Base-by-base conservation (phyloP, 2,113 vertebrate species). In the Leptodactylus fuscus region DNA sequence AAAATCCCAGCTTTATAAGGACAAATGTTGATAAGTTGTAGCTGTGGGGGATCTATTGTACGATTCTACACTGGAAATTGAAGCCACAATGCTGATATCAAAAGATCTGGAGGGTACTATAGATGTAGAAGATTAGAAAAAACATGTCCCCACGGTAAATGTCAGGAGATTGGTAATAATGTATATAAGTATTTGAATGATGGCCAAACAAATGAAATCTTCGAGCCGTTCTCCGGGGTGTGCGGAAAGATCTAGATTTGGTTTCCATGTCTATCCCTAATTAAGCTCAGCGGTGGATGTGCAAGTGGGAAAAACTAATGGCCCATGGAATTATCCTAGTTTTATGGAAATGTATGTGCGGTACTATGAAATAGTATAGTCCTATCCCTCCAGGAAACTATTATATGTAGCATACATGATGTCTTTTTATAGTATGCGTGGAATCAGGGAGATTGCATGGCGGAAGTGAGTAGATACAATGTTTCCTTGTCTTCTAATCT, bases 271-370 rank as follows among this genome's bases (percentile, higher is more conserved):
- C 24, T 18, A 60, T 58, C 22, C 69, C 78, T 82, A 70, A 29
- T 83, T 78, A 83, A 89, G 75, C 15, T 62, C 6, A 86, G 85
- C 82, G 67, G 0, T 12, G 82, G 49, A 27, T 9, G 79, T 86
- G 60, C 55, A 82, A 20, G 36, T 83, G 46, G 13, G 32, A 53
- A 24, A 82, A 55, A 83, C 53, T 85, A 0, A 70, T 53, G 15
- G 87, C 55, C 3, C 12, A 58, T 69, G 70, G 38, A 65, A 10
- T n/a, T 86, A 36, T 0, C 51, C 58, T 65, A 55, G 32, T 34
- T 62, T 80, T 81, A 27, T 86, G 79, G 65, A 74, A 80, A 83
- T 80, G 16, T 20, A 67, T 67, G 29, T 22, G 34, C 18, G 18
- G 20, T 69, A 67, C 18, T 34, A 69, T 69, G 34, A 69, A 67